Base-by-base conservation (phyloP, 2,113 vertebrate species). In the Elachura formosa region DNA sequence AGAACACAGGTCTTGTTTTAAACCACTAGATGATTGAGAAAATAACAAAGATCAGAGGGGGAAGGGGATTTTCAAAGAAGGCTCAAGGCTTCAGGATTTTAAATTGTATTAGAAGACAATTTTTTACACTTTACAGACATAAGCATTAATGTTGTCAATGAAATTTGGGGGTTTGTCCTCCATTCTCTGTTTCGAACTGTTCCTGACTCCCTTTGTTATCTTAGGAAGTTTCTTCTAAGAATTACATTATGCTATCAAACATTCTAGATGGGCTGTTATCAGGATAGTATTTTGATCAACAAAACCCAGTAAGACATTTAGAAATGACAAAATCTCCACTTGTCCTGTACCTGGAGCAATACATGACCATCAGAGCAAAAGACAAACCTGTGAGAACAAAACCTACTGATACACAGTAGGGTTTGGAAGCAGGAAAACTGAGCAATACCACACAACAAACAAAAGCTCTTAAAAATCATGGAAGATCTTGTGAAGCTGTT, bases 1-100 rank as follows among this genome's bases (percentile, higher is more conserved):
- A 80, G 19, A 74, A 55, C 29, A 67, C 12, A 36, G 10, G 51
- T 25, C 56, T 71, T 36, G 33, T 29, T 86, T 63, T 74, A 84
- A 84, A 59, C n/a, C 36, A 33, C 26, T 49, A 25, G 11, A 51
- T 1, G 63, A 7, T 34, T 80, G 74, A 90, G 29, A 87, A 75
- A 83, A 59, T n/a, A 88, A 54, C 19, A 10, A 88, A 58, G 22
- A 64, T 51, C 23, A 43, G n/a, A 67, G 22, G 1, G 5, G 9
- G 5, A 18, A 46, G 12, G 0, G 1, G 18, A 89, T 87, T 84
- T 91, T 73, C 62, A 73, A 62, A 87, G 84, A 81, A 76, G 85
- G 46, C 21, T 80, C 31, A 58, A 3, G 11, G 21, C 6, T 68
- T 90, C 54, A 73, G 55, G 14, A 80, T 4, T 0, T 0, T 20